Conservation (phyloP, 2,113 vertebrate genomes). For the Dicentrarchus labrax region DNA sequence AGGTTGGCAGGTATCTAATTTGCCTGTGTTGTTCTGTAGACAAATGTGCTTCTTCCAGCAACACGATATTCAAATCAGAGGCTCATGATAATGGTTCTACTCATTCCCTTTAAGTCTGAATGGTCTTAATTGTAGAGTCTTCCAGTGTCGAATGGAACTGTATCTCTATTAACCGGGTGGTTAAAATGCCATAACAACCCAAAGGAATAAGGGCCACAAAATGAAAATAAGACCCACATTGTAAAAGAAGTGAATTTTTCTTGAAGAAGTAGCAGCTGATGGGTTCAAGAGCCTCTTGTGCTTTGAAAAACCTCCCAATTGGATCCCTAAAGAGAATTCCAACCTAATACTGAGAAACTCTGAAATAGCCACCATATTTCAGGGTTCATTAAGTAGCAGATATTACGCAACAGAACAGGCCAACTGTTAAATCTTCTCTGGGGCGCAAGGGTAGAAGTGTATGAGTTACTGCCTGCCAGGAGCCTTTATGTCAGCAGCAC, state of each 20-base stretch:
- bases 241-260: conserved; percentile 1
- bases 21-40: not conserved
- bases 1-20: conserved; percentile 22
- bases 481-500: conserved; percentile 66
- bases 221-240: not conserved
- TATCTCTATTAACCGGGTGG: not conserved
- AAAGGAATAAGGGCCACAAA: not conserved
- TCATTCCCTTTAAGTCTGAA: not conserved
- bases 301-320: conserved; percentile 31
- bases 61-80: not conserved
- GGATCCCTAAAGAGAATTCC: conserved; percentile 42
- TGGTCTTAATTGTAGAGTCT: not conserved
- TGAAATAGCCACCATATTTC: conserved; percentile 65
- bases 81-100: not conserved
- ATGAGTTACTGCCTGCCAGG: conserved; percentile 68
- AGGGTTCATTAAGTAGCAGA: conserved; percentile 69
- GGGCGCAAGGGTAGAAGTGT: conserved; percentile 50
- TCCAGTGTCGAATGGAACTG: too few relatives aligned
- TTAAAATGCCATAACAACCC: conserved; percentile 14
- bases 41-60: not conserved
- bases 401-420: conserved; percentile 64
- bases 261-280: conserved; percentile 13
- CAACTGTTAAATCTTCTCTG: conserved; percentile 64
- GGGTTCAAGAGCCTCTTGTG: conserved; percentile 24
- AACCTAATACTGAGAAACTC: conserved; percentile 52